phyloP scores from a whole-genome alignment of 2,888 invertebrate species.

The Callyntrura guangdongensis region DNA sequence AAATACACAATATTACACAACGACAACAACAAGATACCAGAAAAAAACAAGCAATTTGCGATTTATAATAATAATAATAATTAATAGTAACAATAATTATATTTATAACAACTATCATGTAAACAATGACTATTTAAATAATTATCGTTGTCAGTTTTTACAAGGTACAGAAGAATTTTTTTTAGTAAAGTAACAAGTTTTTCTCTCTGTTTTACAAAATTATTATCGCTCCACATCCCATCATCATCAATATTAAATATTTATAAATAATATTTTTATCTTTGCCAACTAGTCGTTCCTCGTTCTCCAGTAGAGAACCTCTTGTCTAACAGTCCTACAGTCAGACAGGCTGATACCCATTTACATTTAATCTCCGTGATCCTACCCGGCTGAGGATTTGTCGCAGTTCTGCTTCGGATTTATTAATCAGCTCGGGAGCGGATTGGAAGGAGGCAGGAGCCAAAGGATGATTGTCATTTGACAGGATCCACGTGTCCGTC shows the following conservation, averaged over 20 bases:
- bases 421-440: constrained; percentile 72
- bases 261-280: neutral
- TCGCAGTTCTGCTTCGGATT: constrained; percentile 70
- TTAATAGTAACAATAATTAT: neutral
- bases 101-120: neutral
- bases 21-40: neutral
- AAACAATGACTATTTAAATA: neutral
- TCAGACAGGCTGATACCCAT: constrained; percentile 69
- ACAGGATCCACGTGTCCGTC: constrained; percentile 75
- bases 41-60: neutral
- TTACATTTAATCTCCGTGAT: constrained; percentile 57
- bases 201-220: neutral
- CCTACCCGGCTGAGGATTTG: constrained; percentile 66
- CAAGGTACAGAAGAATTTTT: neutral
- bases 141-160: no score
- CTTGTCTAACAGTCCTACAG: neutral
- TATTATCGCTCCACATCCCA: neutral
- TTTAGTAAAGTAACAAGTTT: no score
- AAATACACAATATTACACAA: neutral
- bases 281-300: neutral
- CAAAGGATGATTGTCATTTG: constrained; percentile 70
- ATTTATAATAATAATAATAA: constrained; percentile 26
- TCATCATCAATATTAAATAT: neutral
- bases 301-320: no score
- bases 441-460: constrained; percentile 66